Percentiles rank a stretch among this genome's conserved stretches.
Evolutionary conservation across 2,797 vertebrate genomes (phyloP).

Genomic region (Sebastes itinus): DNA sequence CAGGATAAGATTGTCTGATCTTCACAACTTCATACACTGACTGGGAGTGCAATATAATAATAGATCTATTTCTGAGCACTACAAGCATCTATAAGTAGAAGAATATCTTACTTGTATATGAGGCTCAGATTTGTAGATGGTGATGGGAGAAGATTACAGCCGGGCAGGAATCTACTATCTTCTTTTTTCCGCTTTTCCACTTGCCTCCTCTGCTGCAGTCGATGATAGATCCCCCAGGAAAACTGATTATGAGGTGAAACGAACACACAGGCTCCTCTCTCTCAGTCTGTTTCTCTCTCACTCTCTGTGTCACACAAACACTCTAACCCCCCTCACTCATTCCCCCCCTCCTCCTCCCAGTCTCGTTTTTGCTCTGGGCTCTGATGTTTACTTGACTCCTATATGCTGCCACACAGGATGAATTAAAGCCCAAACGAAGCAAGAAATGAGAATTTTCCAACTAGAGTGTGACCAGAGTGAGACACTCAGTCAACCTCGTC

Average conservation of each 20-base stretch:
- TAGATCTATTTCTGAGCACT: background rate
- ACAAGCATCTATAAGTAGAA: constrained; percentile 12
- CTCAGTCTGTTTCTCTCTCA: constrained; percentile 50
- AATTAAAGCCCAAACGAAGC: constrained; percentile 37
- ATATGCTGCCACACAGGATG: constrained; percentile 44
- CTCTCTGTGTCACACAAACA: constrained; percentile 63
- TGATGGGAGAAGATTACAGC: constrained; percentile 39
- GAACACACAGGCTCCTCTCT: constrained; percentile 58
- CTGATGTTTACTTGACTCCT: constrained; percentile 72
- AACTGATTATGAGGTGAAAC: constrained; percentile 79
- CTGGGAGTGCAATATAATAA: background rate
- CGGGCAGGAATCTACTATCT: background rate
- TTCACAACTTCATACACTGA: constrained; percentile 6
- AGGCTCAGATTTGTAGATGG: constrained; percentile 29
- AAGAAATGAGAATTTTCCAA: constrained; percentile 10
- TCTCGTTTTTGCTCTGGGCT: constrained; percentile 62
- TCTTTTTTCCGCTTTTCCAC: constrained; percentile 35
- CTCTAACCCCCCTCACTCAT: constrained; percentile 30
- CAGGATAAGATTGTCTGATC: background rate
- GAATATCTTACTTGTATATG: constrained; percentile 68
- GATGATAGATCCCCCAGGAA: constrained; percentile 70
- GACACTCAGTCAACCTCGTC: constrained; percentile 43
- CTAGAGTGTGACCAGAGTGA: constrained; percentile 27
- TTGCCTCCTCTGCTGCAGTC: constrained; percentile 62
- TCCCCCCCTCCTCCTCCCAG: constrained; percentile 24